Evolutionary conservation across 2,888 invertebrate species (phyloP), one percentile per base, ranked within the genome.

Genomic region (Eristalinus sepulchralis): DNA sequence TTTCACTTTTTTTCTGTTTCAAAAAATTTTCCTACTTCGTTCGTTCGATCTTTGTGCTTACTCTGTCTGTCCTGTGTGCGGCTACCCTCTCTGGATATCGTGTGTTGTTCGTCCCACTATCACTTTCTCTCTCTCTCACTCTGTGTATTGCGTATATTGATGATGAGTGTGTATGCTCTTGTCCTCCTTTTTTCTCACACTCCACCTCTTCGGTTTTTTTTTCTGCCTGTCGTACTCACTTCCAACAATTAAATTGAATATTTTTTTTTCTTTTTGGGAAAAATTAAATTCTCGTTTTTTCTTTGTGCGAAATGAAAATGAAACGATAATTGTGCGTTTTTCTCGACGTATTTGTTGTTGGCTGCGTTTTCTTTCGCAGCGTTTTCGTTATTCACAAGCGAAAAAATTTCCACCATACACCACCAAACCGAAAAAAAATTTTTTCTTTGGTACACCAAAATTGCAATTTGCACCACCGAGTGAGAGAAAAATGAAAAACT

Each of bases 391-490:
- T 89, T 89, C 88, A 64, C 79, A 72, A 76, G 83, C 71, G 79
- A 83, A 72, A 75, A 78, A 87, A 64, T 80, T 73, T 86, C 71
- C 86, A 86, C 86, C 86, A 79, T 86, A 86, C 83, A 86, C 83
- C 83, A 82, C 60, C 78, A 83, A 79, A 79, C 78, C 86, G 77
- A 85, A 73, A 85, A 77, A 72, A 73, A 73, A n/a, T 85, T 78
- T 79, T 81, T 86, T 83, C 91, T 91, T 91, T 91, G 89, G 92
- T 92, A 91, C 92, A 91, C 92, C 90, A 91, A 91, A 91, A 91
- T 91, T 91, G 90, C 90, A 91, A 91, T 91, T 91, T 89, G 91
- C 92, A 91, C 91, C 91, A 91, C 91, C 91, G 85, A 72, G 82
- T 73, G 85, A 81, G 71, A 76, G 75, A 89, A 89, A 87, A 88